Base-by-base conservation (phyloP, 2,888 invertebrate species). In the Euclidia mi region DNA sequence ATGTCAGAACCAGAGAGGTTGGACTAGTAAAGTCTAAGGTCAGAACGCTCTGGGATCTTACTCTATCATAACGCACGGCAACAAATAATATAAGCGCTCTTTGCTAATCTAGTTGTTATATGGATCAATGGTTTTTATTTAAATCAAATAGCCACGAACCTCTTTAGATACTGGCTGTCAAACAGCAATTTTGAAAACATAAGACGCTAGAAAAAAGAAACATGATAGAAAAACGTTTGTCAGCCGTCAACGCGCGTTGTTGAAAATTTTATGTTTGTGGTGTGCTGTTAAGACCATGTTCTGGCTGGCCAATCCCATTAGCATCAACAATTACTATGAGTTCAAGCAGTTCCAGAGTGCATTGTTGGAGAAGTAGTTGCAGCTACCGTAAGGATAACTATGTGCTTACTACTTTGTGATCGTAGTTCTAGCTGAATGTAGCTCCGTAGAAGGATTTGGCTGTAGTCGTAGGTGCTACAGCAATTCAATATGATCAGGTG, bases 311-410 rank as follows among this genome's bases (percentile, higher is more conserved):
- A 78, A 81, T 47, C 84, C 85, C 0, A 72, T 82, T 18, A 82
- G 78, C 45, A 73, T 91, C 45, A 91, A 91, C 69, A 86, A 72
- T 65, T 91, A 85, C 74, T 89, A 87, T 78, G 88, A 91, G 59
- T 91, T 85, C 65, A 85, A 79, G 55, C 79, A 82, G 47, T 86
- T 85, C 41, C 76, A 89, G 65, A 57, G 55, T 32, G 57, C 52
- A 14, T 46, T 78, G 44, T 62, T 70, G 41, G 81, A 84, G 51
- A 84, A 84, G 70, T 83, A 79, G 58, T 18, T 50, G 38, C 25
- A 34, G 57, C 11, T 38, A 48, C 42, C 45, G 53, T 51, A 56
- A 48, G 69, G 42, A 41, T 50, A 12, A 48, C 18, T 18, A 40
- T 48, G 40, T 48, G 40, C 38, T 15, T 47, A 38, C 37, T 38